Evolutionary conservation across 1,140 invertebrate species (phyloP).

Genomic region (Ostrea denselamellosa): DNA sequence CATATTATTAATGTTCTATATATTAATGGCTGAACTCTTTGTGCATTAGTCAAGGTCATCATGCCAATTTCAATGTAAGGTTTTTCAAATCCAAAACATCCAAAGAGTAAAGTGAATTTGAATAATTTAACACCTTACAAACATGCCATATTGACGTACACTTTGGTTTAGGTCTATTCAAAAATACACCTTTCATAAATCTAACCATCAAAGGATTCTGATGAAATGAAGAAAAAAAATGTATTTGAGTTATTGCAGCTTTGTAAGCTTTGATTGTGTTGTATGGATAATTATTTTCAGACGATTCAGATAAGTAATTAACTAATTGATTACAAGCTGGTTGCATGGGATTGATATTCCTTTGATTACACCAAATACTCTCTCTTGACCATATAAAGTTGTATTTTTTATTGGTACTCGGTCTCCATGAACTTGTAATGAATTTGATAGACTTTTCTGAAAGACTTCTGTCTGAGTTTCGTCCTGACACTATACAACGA

Average conservation of each 20-base stretch:
- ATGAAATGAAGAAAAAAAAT: constrained; percentile 24
- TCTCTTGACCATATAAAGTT: constrained; percentile 39
- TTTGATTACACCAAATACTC: constrained; percentile 48
- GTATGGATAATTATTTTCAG: constrained; percentile 33
- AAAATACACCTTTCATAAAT: constrained; percentile 58
- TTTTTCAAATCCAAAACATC: constrained; percentile 37
- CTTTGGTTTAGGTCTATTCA: constrained; percentile 46
- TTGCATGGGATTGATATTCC: constrained; percentile 44
- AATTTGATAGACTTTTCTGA: no score
- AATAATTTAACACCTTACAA: constrained; percentile 50
- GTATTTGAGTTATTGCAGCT: constrained; percentile 42
- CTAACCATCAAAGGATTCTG: constrained; percentile 44
- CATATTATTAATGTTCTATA: constrained; percentile 47
- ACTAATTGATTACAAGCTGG: no score
- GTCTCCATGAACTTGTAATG: constrained; percentile 40
- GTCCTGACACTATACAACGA: constrained; percentile 39
- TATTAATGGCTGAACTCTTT: constrained; percentile 49
- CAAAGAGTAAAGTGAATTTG: constrained; percentile 47
- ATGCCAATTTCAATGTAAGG: constrained; percentile 52
- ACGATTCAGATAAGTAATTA: constrained; percentile 44
- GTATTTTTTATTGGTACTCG: constrained; percentile 51
- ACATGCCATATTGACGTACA: constrained; percentile 58
- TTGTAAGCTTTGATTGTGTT: constrained; percentile 49
- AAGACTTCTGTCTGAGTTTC: no score
- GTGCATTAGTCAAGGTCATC: constrained; percentile 46